Evolutionary conservation across 64 coral and sea anemone species (phyloP), one percentile per base, ranked within the genome.

Genomic region (Pachyseris speciosa): DNA sequence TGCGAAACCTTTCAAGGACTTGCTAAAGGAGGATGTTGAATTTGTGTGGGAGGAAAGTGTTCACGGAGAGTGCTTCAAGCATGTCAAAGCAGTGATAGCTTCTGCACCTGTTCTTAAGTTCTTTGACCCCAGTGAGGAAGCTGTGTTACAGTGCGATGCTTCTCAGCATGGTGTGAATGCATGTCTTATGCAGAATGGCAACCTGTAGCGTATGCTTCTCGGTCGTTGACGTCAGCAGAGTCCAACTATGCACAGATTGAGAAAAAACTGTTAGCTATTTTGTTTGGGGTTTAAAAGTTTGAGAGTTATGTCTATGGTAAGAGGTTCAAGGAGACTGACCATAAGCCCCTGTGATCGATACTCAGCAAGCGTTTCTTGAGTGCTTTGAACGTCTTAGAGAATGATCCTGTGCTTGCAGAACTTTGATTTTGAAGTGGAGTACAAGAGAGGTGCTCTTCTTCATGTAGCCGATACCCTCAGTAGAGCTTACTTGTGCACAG

Each of bases 161-260:
- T 79, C 83, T 34, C 74, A 39, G 15, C 69, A 77, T 47, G 67
- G 68, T 42, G 29, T 92, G 12, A 69, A 80, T 8, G 89, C 68
- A 27, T 60, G 67, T 17, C 49, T 91, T 5, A 38, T 91, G 45
- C 88, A 91, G 33, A 68, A 83, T 28, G 44, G 15, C 64, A 69
- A 36, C 84, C 26, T 20, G 66, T 86, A 4, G 64, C 63, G 0
- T 81, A 81, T 44, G 70, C 70, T 45, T 74, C 70, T 47, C 40
- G 40, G 43, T 74, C 70, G 43, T 22, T 28, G 10, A 74, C 70
- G 25, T 19, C 17, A 31, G 32, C 42, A 32, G 73, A 29, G 47
- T 52, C 5, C 27, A 77, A 77, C 32, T 77, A 77, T 51, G 73
- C 12, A 4, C 27, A 76, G 20, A 74, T 74, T 9, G 38, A 45